Conservation (phyloP, 2,113 vertebrate genomes). For the Aldabrachelys gigantea region DNA sequence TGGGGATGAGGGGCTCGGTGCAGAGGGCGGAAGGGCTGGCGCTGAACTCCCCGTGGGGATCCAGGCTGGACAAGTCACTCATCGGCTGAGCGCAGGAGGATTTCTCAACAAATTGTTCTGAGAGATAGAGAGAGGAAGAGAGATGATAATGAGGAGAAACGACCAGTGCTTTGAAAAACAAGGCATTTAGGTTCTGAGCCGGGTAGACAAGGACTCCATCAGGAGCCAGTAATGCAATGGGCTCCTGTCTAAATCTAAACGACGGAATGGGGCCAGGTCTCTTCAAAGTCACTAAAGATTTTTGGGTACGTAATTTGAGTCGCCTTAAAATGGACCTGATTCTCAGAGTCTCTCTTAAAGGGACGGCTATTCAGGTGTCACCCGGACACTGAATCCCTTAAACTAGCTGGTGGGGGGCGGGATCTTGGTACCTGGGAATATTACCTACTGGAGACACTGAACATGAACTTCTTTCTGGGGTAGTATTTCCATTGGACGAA, state of each 20-base stretch:
- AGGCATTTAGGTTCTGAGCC: neutral
- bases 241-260: neutral
- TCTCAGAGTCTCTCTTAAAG: neutral
- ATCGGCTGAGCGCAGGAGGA: constrained; percentile 90
- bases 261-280: neutral
- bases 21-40: constrained; percentile 84
- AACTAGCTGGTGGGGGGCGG: neutral
- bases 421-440: neutral
- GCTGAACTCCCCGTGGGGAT: constrained; percentile 85
- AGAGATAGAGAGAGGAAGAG: neutral
- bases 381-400: neutral
- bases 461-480: neutral
- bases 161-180: neutral
- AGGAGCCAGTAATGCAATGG: neutral
- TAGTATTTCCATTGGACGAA: neutral
- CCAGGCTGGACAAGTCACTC: constrained; percentile 87
- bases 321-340: neutral
- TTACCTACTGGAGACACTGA: neutral
- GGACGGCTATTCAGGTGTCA: neutral
- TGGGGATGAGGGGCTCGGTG: constrained; percentile 96
- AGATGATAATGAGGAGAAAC: neutral
- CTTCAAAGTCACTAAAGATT: neutral
- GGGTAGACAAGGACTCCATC: neutral
- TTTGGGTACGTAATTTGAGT: neutral
- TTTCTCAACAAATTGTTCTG: constrained; percentile 98